Base-by-base conservation (phyloP, 1,140 invertebrate genomes). In the Onthophagus taurus region DNA sequence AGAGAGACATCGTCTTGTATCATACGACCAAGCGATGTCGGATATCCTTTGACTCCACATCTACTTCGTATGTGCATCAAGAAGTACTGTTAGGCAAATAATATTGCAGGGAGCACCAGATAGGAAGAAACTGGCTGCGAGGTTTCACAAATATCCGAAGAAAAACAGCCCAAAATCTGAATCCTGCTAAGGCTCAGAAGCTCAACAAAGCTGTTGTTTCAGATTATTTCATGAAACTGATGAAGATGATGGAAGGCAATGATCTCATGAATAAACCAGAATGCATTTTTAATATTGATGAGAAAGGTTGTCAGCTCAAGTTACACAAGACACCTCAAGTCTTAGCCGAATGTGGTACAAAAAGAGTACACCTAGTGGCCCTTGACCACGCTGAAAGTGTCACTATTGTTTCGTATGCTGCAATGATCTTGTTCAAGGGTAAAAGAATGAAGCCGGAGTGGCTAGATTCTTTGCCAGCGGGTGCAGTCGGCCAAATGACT, bases 281-380 rank as follows among this genome's bases (percentile, higher is more conserved):
- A 21, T 46, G 33, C 6, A 59, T 67, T 13, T 66, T 51, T 45
- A 66, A 67, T 42, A 53, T 67, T 42, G 59, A 63, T 50, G 60
- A 64, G 47, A 65, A 61, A 42, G 57, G 54, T 2, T 64, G 63
- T 47, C 49, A 52, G 2, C 34, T 67, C 12, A 59, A 52, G 7
- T 6, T 68, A 5, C 63, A 69, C 36, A 38, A 66, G 12, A 53
- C 59, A 38, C 57, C 48, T 45, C 24, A 39, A 31, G 57, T 63
- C 33, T 45, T 59, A 9, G 51, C 52, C 14, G 38, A 50, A 47
- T 57, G 47, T 48, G 54, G 55, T 5, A 29, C 45, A 11, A 56
- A 55, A 50, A 48, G 51, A 39, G 58, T 63, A 26, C 59, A 59
- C 52, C 31, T 54, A 33, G 34, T 54, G 4, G 53, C 51, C 7